phyloP scores from a whole-genome alignment of 2,113 vertebrate species.

The Pica pica region DNA sequence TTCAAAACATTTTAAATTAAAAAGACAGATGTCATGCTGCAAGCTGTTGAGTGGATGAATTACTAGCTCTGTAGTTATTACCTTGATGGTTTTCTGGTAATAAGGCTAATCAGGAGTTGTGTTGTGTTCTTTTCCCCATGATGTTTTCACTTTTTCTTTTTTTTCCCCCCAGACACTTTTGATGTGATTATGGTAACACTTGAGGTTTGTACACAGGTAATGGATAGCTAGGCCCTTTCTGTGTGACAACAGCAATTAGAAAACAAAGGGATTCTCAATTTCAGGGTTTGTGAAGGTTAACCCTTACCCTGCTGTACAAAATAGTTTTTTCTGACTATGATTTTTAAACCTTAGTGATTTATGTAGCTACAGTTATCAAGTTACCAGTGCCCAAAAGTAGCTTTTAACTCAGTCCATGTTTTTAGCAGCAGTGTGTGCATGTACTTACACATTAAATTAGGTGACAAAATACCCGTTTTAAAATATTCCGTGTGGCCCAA shows the following conservation, averaged over 20 bases:
- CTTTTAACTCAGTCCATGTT: background rate
- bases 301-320: background rate
- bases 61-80: background rate
- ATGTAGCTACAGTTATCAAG: background rate
- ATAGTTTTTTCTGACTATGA: background rate
- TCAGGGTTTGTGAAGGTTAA: background rate
- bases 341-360: background rate
- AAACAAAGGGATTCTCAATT: background rate
- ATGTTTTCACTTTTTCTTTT: background rate
- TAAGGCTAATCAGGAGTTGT: background rate
- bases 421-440: background rate
- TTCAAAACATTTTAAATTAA: background rate
- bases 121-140: background rate
- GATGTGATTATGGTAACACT: background rate
- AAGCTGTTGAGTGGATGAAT: background rate
- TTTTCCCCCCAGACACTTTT: accelerated
- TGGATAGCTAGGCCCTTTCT: background rate
- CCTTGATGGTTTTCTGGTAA: background rate
- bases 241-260: background rate
- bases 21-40: background rate
- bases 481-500: background rate
- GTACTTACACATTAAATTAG: background rate
- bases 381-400: background rate
- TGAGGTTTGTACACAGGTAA: background rate
- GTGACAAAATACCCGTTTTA: background rate